Evolutionary conservation across 2,797 vertebrate species (phyloP).

Genomic region (Philypnodon macrostomus): DNA sequence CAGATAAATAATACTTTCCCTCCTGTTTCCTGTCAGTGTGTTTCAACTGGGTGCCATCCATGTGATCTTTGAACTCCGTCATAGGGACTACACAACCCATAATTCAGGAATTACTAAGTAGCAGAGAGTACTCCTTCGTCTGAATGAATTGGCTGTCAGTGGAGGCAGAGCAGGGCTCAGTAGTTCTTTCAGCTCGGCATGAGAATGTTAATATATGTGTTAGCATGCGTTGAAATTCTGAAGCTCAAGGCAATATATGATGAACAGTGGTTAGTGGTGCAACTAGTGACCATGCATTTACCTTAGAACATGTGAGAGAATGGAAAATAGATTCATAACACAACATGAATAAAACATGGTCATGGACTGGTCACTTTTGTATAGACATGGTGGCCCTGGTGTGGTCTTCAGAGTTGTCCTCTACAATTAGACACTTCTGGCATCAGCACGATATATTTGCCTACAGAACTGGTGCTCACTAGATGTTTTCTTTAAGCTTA

Average conservation of each 20-base stretch:
- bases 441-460: too few relatives aligned
- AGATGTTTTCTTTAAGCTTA: too few relatives aligned
- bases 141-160: conserved; percentile 32
- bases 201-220: conserved; percentile 39
- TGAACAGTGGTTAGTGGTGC: conserved; percentile 1
- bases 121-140: conserved; percentile 26
- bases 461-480: too few relatives aligned
- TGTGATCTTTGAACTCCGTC: conserved; percentile 34
- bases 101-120: conserved; percentile 39
- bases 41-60: conserved; percentile 60
- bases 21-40: conserved; percentile 25
- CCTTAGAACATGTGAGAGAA: too few relatives aligned
- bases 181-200: conserved; percentile 32
- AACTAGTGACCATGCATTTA: neutral
- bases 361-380: too few relatives aligned
- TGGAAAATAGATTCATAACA: too few relatives aligned
- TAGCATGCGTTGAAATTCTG: conserved; percentile 30
- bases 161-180: conserved; percentile 26
- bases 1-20: conserved; percentile 34
- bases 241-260: conserved; percentile 6
- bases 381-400: too few relatives aligned
- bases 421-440: too few relatives aligned
- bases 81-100: conserved; percentile 12
- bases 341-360: too few relatives aligned
- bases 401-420: too few relatives aligned